Conservation (phyloP, 2,113 vertebrate genomes). For the Ptilorrhoa leucosticta region DNA sequence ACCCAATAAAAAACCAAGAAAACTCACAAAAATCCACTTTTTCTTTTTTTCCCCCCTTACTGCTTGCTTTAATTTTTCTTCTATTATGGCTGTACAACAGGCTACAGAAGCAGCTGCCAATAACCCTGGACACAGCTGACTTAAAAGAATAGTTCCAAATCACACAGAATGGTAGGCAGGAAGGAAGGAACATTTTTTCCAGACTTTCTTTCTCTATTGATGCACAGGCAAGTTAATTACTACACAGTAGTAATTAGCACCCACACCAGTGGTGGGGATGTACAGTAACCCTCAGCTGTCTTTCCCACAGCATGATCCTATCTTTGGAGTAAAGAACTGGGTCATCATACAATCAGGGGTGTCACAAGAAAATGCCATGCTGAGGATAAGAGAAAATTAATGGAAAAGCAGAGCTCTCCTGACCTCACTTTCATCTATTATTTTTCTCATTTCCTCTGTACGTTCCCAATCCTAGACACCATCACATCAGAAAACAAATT, state of each 20-base stretch:
- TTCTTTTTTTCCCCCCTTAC: background rate
- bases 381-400: background rate
- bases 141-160: constrained; percentile 36
- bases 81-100: background rate
- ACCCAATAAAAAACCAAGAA: background rate
- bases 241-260: background rate
- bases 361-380: background rate
- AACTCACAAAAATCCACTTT: background rate
- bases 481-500: background rate
- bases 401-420: background rate
- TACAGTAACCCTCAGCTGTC: background rate
- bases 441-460: background rate
- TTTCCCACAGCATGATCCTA: background rate
- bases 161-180: background rate
- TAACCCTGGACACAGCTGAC: constrained; percentile 1
- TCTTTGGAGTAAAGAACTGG: background rate
- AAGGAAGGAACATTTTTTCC: constrained; percentile 20
- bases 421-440: background rate
- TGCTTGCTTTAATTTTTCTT: background rate
- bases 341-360: background rate
- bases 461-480: background rate
- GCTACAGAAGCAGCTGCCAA: background rate
- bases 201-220: background rate
- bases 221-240: constrained; percentile 6
- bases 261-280: background rate